Percentiles rank a stretch among this genome's conserved stretches.
phyloP scores from a whole-genome alignment of 1,140 invertebrate species.

The Magallana ariakensis region DNA sequence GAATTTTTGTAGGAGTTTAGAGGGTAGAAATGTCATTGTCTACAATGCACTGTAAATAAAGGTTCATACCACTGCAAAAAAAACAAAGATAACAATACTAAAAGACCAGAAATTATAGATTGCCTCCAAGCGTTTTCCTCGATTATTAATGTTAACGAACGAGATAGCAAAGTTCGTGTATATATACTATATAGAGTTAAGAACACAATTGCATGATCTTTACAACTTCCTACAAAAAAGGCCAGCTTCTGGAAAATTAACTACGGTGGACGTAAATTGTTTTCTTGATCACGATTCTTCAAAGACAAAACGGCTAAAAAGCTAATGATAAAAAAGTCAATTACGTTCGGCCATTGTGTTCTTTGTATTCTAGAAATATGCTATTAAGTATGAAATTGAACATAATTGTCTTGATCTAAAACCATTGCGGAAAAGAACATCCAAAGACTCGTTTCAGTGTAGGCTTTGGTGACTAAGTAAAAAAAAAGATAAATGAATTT shows the following conservation, averaged over 20 bases:
- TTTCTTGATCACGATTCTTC: background rate
- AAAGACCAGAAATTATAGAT: no score
- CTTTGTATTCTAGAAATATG: background rate
- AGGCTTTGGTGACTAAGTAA: no score
- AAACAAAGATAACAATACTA: no score
- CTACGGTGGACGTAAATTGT: background rate
- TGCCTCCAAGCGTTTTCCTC: background rate
- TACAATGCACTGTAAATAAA: no score
- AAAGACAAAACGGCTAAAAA: background rate
- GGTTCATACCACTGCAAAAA: no score
- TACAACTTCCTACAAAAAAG: no score
- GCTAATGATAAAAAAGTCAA: background rate
- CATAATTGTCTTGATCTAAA: background rate
- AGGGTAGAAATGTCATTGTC: no score
- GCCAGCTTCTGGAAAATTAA: background rate
- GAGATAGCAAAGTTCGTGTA: background rate
- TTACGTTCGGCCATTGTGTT: background rate
- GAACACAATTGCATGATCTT: background rate
- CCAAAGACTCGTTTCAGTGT: no score
- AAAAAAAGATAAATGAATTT: no score
- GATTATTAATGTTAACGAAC: background rate
- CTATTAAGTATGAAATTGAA: background rate
- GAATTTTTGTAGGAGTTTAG: no score
- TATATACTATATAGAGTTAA: background rate
- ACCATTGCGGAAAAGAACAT: background rate